Evolutionary conservation across 2,888 invertebrate genomes (phyloP), one percentile per base, ranked within the genome.

Genomic region (Cryptophagus acutangulus): DNA sequence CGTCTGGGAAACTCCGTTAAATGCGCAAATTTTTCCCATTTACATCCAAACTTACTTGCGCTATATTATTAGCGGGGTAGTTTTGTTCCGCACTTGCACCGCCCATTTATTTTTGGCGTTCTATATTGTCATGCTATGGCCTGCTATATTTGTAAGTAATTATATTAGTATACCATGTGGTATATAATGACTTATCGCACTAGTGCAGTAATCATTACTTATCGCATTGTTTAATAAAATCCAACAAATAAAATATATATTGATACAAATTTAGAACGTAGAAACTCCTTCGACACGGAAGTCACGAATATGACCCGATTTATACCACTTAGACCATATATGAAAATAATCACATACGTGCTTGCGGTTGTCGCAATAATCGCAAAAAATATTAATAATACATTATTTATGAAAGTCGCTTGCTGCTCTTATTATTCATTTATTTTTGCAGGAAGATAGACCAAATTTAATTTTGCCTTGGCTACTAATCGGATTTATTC

Each of bases 101-200:
- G 70, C 75, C 26, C 76, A 77, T 57, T 64, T 75, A 3, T 76
- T 76, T 55, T 65, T 78, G 14, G 74, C 75, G 1, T 65, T 74
- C 6, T 77, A 76, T 51, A 73, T 77, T 41, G 73, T 76, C 3
- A 67, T 77, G 40, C 62, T 77, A 3, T 78, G 77, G 64, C 77
- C 77, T 20, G 71, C 73, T 1, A 71, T 75, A 52, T 65, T 76
- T 69, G 77, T 77, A 61, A 59, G 63, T 61, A 45, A 13, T 10
- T 16, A 9, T 15, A 2, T 6, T 38, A 17, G 24, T 39, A 9
- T 33, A 26, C 13, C 34, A 17, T 8, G 25, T 15, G 36, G 3
- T 20, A n/a, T 10, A 20, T 37, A 29, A 17, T 13, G n/a, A 10
- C 12, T 17, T 16, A 13, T 26, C n/a, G 15, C 12, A 8, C 2